Base-by-base conservation (phyloP, 1,140 invertebrate genomes). In the Theocolax elegans region DNA sequence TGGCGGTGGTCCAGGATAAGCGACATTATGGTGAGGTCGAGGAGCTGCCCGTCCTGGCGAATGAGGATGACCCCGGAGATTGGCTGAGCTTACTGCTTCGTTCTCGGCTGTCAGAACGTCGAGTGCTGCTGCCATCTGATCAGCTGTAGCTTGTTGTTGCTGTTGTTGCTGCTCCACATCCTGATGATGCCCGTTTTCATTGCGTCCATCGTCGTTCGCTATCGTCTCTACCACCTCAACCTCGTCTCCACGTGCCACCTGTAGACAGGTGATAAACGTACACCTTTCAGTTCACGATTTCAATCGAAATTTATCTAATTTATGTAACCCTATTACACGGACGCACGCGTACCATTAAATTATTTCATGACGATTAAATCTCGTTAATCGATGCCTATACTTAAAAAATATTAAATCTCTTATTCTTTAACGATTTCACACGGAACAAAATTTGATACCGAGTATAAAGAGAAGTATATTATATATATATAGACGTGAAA, bases 1-100 rank as follows among this genome's bases (percentile, higher is more conserved):
- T 1, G 89, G 89, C 3, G 89, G 91, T 17, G 89, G 91, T 17
- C 92, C 92, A 72, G 91, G 90, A 75, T 92, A 93, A 17, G 87
- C 86, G 19, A 87, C 86, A 66, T 88, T 90, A 31, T 86, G 81
- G 70, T 84, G 4, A 35, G 4, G 4, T 35, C 4, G 10, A 6
- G 31, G 31, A 35, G 4, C 31, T 6, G 4, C 77, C 44, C 84
- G 79, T 74, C 85, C 84, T 60, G 88, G 84, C 17, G n/a, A 60
- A 10, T 44, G 38, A 3, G 58, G 10, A 54, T 58, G 62, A 10
- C 27, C 29, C 21, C 62, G 48, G 8, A 48, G 19, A 49, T 64
- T 71, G 15, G 67, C 15, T 3, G 60, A 31, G 23, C 19, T 49
- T 60, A 70, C 42, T 64, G 49, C 13, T 15, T 72, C 71, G 40